phyloP scores from a whole-genome alignment of 2,113 vertebrate species.

The Plecturocebus donacophilus region DNA sequence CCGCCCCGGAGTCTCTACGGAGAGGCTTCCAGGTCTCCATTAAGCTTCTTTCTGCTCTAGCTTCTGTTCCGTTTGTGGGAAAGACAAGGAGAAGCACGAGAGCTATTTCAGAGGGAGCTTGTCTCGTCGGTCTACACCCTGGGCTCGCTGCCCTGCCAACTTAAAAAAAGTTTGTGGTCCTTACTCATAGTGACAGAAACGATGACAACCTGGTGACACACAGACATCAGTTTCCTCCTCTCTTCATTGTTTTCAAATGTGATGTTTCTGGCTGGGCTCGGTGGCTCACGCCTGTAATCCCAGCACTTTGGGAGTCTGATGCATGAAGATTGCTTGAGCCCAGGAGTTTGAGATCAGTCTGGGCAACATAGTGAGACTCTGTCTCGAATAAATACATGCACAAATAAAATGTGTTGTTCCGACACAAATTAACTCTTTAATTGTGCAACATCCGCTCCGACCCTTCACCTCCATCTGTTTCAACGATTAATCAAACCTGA shows the following conservation, averaged over 20 bases:
- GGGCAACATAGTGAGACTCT: too few species aligned
- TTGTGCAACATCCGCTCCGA: too few species aligned
- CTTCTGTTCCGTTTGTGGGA: not conserved
- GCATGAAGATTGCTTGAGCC: too few species aligned
- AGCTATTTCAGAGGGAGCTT: not conserved
- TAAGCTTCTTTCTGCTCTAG: not conserved
- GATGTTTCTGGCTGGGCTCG: not conserved
- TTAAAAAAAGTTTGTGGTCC: not conserved
- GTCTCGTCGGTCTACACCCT: not conserved
- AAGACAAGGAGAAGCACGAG: fast-evolving
- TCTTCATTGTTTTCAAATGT: not conserved
- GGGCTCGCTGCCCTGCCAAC: too few species aligned
- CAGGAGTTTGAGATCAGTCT: too few species aligned
- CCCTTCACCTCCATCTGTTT: not conserved
- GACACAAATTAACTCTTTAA: not conserved
- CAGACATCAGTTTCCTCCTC: not conserved
- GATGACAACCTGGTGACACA: fast-evolving
- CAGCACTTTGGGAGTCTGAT: too few species aligned
- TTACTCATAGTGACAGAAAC: not conserved
- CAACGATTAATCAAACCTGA: not conserved
- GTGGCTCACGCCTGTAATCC: too few species aligned
- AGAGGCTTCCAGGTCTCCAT: not conserved
- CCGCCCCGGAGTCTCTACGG: fast-evolving
- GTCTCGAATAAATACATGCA: too few species aligned
- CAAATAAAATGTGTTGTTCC: too few species aligned